phyloP scores from a whole-genome alignment of 2,797 vertebrate genomes.

The Distichodus sexfasciatus region DNA sequence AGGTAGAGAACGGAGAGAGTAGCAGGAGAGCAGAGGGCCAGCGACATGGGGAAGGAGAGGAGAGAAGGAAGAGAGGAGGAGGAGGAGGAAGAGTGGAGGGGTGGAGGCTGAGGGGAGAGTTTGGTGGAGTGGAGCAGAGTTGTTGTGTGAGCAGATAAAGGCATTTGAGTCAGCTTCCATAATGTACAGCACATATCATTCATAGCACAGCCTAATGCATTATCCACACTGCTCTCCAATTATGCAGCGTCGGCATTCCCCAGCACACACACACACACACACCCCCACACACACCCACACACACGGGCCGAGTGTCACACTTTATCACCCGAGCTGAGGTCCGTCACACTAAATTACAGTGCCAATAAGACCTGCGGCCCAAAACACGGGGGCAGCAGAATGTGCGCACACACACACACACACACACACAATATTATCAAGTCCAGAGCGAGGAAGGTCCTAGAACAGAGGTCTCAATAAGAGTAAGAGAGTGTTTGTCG shows the following conservation, averaged over 20 bases:
- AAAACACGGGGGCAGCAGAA: slow-evolving; percentile 24
- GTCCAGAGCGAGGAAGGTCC: too few relatives aligned
- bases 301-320: slow-evolving; percentile 44
- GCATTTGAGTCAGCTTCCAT: slow-evolving; percentile 42
- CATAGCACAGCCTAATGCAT: slow-evolving; percentile 56
- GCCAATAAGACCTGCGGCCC: slow-evolving; percentile 44
- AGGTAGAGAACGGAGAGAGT: background rate
- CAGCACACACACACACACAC: slow-evolving; percentile 11
- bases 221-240: slow-evolving; percentile 48
- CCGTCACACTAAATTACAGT: slow-evolving; percentile 51
- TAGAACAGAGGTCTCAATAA: too few relatives aligned
- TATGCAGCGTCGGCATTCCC: slow-evolving; percentile 53
- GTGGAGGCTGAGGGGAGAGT: slow-evolving; percentile 20
- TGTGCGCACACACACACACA: slow-evolving; percentile 14
- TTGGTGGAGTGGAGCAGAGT: slow-evolving; percentile 37
- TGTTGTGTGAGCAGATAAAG: slow-evolving; percentile 36
- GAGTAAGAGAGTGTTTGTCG: too few relatives aligned
- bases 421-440: slow-evolving; percentile 12
- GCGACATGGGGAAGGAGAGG: slow-evolving; percentile 36
- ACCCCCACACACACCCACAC: slow-evolving; percentile 31
- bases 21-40: background rate
- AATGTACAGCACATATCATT: slow-evolving; percentile 56
- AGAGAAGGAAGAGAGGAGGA: background rate
- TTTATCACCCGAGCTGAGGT: slow-evolving; percentile 47
- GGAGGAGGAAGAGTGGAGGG: slow-evolving; percentile 14